These are phyloP conservation scores for Alethe diademata DNA, from an alignment of 2,113 vertebrate genomes.

Conservation along the genomic window DNA sequence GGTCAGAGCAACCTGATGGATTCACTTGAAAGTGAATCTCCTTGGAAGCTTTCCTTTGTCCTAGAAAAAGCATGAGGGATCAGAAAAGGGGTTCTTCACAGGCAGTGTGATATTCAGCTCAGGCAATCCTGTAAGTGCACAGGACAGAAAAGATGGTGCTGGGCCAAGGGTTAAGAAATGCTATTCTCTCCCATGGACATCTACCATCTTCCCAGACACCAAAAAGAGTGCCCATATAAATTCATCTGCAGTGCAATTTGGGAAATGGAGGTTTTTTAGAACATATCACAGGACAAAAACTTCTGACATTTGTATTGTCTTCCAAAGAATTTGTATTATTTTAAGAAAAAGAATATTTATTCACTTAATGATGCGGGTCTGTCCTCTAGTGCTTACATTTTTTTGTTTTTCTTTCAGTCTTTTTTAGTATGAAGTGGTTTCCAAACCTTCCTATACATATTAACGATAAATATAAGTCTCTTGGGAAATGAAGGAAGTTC, in stretches of 20 bases:
- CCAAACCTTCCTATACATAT: neutral
- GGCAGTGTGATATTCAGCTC: neutral
- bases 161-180: neutral
- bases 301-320: neutral
- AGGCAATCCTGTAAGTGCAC: neutral
- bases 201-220: neutral
- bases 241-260: neutral
- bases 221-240: neutral
- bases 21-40: constrained; percentile 23
- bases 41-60: constrained; percentile 14
- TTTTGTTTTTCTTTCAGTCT: neutral
- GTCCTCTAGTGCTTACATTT: neutral
- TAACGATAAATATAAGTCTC: neutral
- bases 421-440: neutral
- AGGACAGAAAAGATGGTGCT: neutral
- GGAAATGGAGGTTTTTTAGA: rapidly evolving
- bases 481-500: neutral
- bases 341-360: neutral
- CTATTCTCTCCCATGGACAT: neutral
- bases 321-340: neutral
- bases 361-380: neutral
- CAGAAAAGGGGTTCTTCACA: neutral
- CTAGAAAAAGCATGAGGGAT: neutral
- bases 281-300: neutral
- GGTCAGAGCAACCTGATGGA: neutral